phyloP scores from a whole-genome alignment of 2,888 invertebrate species.

The Steromphala cineraria region DNA sequence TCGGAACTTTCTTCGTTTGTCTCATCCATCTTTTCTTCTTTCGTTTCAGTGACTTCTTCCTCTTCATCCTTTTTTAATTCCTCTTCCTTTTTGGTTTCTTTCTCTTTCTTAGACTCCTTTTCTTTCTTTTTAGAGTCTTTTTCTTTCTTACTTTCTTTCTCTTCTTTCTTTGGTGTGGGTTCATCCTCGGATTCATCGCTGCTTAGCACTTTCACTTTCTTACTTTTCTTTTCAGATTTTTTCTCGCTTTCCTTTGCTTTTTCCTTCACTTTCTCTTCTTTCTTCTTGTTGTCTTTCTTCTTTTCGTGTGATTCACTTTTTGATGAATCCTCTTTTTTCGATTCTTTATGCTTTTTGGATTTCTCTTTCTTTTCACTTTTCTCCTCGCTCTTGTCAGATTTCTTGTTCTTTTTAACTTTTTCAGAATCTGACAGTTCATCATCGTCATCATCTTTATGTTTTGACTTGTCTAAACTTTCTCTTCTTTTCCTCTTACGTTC shows the following conservation, averaged over 20 bases:
- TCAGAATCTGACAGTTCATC: constrained; percentile 48
- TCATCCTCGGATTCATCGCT: constrained; percentile 28
- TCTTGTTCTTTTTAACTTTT: constrained; percentile 18
- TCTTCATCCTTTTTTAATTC: neutral
- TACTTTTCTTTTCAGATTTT: constrained; percentile 17
- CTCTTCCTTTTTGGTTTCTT: neutral
- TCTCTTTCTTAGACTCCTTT: neutral
- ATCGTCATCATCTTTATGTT: constrained; percentile 50
- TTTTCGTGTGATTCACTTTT: constrained; percentile 17
- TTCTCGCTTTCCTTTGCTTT: constrained; percentile 2
- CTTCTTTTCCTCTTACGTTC: constrained; percentile 30
- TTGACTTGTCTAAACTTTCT: constrained; percentile 30
- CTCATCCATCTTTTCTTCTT: constrained; percentile 23
- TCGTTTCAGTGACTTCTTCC: constrained; percentile 23
- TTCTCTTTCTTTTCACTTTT: constrained; percentile 25
- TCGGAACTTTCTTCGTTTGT: constrained; percentile 18
- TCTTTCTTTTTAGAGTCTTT: constrained; percentile 7
- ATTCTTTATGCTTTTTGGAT: neutral
- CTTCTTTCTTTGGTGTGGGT: constrained; percentile 14
- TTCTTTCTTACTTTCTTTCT: constrained; percentile 25
- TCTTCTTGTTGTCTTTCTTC: neutral
- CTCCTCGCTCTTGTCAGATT: constrained; percentile 27
- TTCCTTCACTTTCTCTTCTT: constrained; percentile 13
- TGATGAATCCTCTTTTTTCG: constrained; percentile 20
- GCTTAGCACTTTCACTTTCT: constrained; percentile 23